Base-by-base conservation (phyloP, 2,113 vertebrate species). In the Pollimyrus isidori region DNA sequence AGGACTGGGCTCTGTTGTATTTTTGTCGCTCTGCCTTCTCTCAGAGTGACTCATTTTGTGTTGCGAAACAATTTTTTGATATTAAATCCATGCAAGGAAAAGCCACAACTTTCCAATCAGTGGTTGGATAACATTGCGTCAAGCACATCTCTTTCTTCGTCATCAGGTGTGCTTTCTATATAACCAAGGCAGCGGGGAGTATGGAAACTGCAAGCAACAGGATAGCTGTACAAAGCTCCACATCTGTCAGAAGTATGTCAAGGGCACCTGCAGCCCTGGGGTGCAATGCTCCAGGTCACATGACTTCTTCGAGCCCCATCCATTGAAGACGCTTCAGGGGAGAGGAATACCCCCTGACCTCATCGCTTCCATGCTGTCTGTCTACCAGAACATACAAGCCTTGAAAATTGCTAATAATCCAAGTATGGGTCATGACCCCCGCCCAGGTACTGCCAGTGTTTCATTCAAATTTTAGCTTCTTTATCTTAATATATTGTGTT, bases 131-230 rank as follows among this genome's bases (percentile, higher is more conserved):
- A 35, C 30, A 39, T 2, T 35, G 69, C 0, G 1, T 86, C 9
- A 86, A 50, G 1, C 50, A 42, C 52, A 58, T 58, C 15, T 26
- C 6, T 19, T 19, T 13, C 7, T 58, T 17, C 2, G 19, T 7
- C 52, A 3, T 58, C 62, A 96, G 96, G 92, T 96, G 65, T 96
- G 95, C 7, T 0, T 90, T 17, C 90, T 92, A 15, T 96, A 95
- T 92, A 96, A 95, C 93, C 95, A 95, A 0, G 94, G 95, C 6
- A 1, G 23, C 0, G 94, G 93, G 0, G 48, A 82, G 69, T 93
- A 92, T 0, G 94, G 94, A 0, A 87, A 45, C 4, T 96, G 96
- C 62, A 0, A 62, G 42, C 90, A 91, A 0, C 93, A 87, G 0
- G 35, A 88, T 3, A 86, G 0, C 52, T 96, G 96, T 83, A 91